A percentile compares a stretch with the other conserved stretches of the same genome.
phyloP scores from a whole-genome alignment of 2,797 vertebrate species.

The Gadopsis bispinosus region DNA sequence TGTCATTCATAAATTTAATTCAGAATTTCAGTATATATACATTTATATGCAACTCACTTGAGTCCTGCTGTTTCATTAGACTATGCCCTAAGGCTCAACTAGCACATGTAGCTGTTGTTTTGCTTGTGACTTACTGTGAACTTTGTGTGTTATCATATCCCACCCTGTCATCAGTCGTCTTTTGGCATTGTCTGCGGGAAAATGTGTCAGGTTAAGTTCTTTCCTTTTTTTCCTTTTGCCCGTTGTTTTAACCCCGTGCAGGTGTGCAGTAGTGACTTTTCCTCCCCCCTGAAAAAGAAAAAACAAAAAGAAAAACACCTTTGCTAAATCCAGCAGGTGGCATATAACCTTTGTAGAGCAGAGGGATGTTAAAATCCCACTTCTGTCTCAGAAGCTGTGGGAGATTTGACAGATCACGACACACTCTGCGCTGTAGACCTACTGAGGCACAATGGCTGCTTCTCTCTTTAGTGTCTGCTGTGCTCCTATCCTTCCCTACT shows the following conservation, averaged over 20 bases:
- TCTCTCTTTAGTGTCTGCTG: constrained; percentile 36
- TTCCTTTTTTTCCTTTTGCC: constrained; percentile 43
- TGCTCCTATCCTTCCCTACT: constrained; percentile 22
- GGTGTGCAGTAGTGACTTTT: constrained; percentile 63
- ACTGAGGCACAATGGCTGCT: constrained; percentile 34
- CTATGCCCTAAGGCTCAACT: constrained; percentile 4
- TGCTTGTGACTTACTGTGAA: constrained; percentile 41
- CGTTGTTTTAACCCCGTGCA: constrained; percentile 52
- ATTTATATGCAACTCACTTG: neutral
- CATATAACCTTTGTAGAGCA: constrained; percentile 71
- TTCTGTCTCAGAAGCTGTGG: constrained; percentile 60
- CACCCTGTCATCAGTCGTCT: constrained; percentile 74
- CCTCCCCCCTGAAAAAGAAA: constrained; percentile 23
- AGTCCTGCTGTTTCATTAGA: constrained; percentile 5
- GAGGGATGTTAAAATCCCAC: constrained; percentile 65
- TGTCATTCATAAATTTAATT: constrained; percentile 6
- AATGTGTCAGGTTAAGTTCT: constrained; percentile 85
- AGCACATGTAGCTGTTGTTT: constrained; percentile 22
- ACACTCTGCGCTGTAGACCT: constrained; percentile 46
- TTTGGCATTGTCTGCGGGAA: constrained; percentile 84
- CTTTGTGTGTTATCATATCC: constrained; percentile 47
- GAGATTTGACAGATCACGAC: constrained; percentile 71
- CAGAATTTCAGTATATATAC: neutral
- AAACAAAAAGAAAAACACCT: constrained; percentile 18
- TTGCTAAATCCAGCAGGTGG: constrained; percentile 62